phyloP scores from a whole-genome alignment of 1,140 invertebrate genomes.

The Pseudomyrmex gracilis region DNA sequence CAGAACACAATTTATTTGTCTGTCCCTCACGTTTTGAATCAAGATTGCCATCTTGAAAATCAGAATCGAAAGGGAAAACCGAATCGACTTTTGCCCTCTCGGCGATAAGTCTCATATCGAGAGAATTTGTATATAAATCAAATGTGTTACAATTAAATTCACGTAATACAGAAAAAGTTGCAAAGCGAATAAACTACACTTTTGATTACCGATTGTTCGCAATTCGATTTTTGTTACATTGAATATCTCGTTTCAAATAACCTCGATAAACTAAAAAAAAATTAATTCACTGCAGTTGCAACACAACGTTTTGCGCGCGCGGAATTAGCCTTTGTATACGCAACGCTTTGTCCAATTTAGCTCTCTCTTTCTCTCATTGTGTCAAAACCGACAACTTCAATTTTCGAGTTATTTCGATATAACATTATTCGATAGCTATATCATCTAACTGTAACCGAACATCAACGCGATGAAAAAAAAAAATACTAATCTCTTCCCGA shows the following conservation, averaged over 20 bases:
- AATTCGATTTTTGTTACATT: slow-evolving; percentile 20
- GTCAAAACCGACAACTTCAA: slow-evolving; percentile 7
- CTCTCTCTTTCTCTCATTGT: slow-evolving; percentile 1
- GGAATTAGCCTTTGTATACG: slow-evolving; percentile 31
- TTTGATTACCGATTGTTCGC: background rate
- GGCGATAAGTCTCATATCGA: background rate
- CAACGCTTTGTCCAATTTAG: slow-evolving; percentile 37
- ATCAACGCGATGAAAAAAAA: background rate
- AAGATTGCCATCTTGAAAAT: slow-evolving; percentile 4
- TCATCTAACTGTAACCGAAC: background rate
- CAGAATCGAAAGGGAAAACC: slow-evolving; percentile 8
- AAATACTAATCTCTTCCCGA: no score
- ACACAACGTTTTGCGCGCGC: slow-evolving; percentile 17
- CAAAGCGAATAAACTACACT: background rate
- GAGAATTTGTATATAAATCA: no score
- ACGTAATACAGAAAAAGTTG: background rate
- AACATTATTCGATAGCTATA: background rate
- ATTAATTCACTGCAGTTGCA: slow-evolving; percentile 47
- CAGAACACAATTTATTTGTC: slow-evolving; percentile 43
- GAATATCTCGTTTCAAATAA: slow-evolving; percentile 29
- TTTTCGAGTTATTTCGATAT: slow-evolving; percentile 9
- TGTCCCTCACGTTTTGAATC: background rate
- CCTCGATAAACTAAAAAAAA: slow-evolving; percentile 30
- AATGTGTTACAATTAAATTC: background rate
- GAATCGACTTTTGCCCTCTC: background rate